Percentiles rank a stretch among this genome's conserved stretches.
These are phyloP conservation scores for Sinocyclocheilus anophthalmus DNA, from an alignment of 2,113 vertebrate species.

Conservation along the genomic window DNA sequence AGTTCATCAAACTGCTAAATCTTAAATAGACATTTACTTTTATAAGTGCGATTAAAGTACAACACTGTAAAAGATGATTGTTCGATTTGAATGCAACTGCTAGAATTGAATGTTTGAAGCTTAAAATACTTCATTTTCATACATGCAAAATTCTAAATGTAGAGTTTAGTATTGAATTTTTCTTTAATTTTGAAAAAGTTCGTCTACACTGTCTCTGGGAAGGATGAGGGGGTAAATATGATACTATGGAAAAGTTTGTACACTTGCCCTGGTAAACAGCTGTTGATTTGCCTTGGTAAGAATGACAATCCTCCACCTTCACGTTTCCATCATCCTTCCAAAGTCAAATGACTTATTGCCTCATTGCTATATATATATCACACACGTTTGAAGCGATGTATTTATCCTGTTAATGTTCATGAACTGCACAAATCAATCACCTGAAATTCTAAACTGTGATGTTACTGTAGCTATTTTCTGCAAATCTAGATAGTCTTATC, in stretches of 20 bases:
- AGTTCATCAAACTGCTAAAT: neutral
- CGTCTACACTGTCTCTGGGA: neutral
- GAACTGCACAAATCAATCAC: neutral
- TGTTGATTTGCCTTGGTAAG: constrained; percentile 48
- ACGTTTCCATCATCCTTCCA: constrained; percentile 39
- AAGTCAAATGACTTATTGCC: constrained; percentile 32
- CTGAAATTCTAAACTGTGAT: neutral
- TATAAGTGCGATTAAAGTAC: neutral
- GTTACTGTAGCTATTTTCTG: neutral
- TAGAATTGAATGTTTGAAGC: neutral
- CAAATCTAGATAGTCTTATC: constrained; percentile 20
- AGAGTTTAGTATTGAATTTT: neutral
- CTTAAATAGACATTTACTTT: neutral
- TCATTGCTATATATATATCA: constrained; percentile 5
- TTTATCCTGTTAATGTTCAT: constrained; percentile 12
- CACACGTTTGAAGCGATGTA: neutral
- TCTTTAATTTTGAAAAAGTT: too few species aligned
- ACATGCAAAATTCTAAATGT: neutral
- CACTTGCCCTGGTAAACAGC: constrained; percentile 45
- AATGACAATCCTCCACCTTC: constrained; percentile 42
- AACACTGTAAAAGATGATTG: too few species aligned
- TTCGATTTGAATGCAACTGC: too few species aligned
- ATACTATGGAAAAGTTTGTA: constrained; percentile 25
- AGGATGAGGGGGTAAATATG: neutral
- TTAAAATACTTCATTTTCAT: neutral